Conservation (phyloP, 2,888 invertebrate species). For the Phyto melanocephala region DNA sequence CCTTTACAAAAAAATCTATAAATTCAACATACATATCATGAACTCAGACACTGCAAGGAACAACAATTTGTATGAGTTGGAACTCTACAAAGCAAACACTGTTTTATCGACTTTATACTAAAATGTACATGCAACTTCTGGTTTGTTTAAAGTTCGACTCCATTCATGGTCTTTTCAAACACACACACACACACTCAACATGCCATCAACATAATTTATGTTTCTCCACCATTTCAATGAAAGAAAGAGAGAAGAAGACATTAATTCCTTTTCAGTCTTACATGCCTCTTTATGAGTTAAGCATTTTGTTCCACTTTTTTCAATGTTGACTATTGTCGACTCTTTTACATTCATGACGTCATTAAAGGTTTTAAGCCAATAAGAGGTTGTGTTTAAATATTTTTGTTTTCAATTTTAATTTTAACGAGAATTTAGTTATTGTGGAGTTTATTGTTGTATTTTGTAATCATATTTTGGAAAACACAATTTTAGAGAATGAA, state of each 20-base stretch:
- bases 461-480: not conserved
- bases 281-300: not conserved
- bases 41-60: not conserved
- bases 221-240: not conserved
- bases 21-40: not conserved
- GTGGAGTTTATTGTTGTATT: not conserved
- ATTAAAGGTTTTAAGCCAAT: constrained; percentile 31
- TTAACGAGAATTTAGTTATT: constrained; percentile 1
- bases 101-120: constrained; percentile 26
- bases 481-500: not conserved
- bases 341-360: constrained; percentile 46
- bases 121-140: not conserved
- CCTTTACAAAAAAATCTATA: no score
- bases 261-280: not conserved
- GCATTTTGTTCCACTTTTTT: not conserved
- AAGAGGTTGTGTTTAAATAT: not conserved
- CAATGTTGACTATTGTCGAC: not conserved
- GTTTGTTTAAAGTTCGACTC: not conserved
- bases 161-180: no score
- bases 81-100: not conserved
- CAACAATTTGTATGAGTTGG: constrained; percentile 19
- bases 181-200: not conserved
- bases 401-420: not conserved
- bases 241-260: not conserved
- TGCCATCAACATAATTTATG: not conserved